Conservation (phyloP, 2,113 vertebrate genomes). For the Sander vitreus region DNA sequence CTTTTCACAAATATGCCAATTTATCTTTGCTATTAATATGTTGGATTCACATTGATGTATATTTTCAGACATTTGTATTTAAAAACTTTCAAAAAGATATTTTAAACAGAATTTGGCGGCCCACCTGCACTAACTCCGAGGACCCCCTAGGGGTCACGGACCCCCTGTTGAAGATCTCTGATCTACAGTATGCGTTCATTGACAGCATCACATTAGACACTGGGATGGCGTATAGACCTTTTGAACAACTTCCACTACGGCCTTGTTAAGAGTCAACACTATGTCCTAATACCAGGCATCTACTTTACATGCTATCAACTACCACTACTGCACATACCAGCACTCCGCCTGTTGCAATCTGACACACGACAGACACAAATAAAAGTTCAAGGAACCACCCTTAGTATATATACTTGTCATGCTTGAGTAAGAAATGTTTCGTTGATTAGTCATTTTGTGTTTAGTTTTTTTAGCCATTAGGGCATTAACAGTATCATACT, state of each 20-base stretch:
- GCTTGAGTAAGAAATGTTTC: neutral
- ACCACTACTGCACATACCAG: constrained; percentile 62
- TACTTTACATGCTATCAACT: constrained; percentile 11
- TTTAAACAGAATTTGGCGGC: no score
- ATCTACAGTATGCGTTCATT: neutral
- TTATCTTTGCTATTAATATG: no score
- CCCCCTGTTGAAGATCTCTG: no score
- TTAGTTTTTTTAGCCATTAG: neutral
- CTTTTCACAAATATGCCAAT: no score
- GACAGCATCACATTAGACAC: constrained; percentile 17
- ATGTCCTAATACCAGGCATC: constrained; percentile 7
- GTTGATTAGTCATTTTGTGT: neutral
- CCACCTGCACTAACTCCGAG: no score
- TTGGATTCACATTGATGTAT: no score
- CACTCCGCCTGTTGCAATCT: constrained; percentile 72
- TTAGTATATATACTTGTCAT: neutral
- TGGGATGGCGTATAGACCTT: neutral
- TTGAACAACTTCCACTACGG: neutral
- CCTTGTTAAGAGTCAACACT: neutral
- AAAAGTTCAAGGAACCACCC: neutral
- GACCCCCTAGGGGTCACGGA: no score
- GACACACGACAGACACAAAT: constrained; percentile 30
- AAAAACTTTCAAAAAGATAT: no score
- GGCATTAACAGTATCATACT: neutral
- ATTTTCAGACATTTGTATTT: no score